These are phyloP conservation scores for Erinaceus europaeus DNA, from an alignment of 2,113 vertebrate genomes.

Conservation along the genomic window DNA sequence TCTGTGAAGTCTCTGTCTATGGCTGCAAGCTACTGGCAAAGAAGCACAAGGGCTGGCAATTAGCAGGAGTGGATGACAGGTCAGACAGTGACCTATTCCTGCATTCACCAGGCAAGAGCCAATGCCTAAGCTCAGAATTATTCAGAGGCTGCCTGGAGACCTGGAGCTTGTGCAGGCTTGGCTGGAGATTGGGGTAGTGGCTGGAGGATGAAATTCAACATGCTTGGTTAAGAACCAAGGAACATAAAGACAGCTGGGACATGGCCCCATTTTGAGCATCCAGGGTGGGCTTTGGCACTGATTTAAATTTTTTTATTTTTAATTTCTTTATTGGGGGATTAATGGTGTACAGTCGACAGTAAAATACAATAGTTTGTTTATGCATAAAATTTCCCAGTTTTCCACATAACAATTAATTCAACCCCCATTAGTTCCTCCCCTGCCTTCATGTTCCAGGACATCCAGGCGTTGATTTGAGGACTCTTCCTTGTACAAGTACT, in stretches of 20 bases:
- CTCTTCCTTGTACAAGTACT: not conserved
- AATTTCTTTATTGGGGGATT: too few relatives aligned
- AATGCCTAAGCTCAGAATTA: not conserved
- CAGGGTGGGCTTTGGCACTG: too few relatives aligned
- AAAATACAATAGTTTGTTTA: too few relatives aligned
- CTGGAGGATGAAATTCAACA: not conserved
- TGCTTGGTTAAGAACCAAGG: not conserved
- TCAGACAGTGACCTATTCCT: not conserved
- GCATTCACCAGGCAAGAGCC: not conserved
- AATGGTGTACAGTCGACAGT: too few relatives aligned
- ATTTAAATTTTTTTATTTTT: too few relatives aligned
- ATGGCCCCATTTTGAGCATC: not conserved
- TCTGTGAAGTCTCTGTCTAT: constrained; percentile 1
- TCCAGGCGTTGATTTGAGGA: not conserved
- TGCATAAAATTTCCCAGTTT: too few relatives aligned
- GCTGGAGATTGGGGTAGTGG: not conserved
- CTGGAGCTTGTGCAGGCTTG: not conserved
- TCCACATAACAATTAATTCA: too few relatives aligned
- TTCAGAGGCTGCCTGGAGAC: not conserved
- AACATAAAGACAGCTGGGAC: not conserved
- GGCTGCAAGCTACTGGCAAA: not conserved
- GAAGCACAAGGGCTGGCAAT: not conserved
- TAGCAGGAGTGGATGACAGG: not conserved
- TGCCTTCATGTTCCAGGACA: not conserved
- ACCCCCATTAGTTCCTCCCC: too few relatives aligned